Conservation (phyloP, 2,888 invertebrate genomes). For the Eupithecia dodoneata region DNA sequence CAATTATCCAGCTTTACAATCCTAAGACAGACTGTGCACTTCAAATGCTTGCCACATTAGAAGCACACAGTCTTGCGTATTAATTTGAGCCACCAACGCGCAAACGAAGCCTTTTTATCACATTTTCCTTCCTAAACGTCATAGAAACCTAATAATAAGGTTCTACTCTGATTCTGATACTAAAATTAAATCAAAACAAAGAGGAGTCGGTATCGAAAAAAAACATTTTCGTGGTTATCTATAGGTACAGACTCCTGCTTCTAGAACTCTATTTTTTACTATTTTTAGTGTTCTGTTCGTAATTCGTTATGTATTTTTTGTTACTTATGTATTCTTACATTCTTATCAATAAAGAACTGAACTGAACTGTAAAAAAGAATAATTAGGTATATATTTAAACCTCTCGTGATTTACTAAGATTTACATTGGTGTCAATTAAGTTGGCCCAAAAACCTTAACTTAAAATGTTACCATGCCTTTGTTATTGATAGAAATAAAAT, state of each 20-base stretch:
- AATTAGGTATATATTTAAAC: not conserved
- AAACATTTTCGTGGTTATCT: no score
- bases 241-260: no score
- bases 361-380: no score
- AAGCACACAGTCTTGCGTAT: constrained; percentile 14
- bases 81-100: constrained; percentile 47
- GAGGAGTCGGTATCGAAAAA: not conserved
- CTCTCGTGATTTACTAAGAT: not conserved
- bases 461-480: no score
- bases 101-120: constrained; percentile 50
- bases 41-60: not conserved
- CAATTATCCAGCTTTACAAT: not conserved
- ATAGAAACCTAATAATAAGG: constrained; percentile 59
- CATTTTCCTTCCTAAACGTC: constrained; percentile 62
- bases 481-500: no score
- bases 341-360: no score
- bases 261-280: no score
- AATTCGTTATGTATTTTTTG: no score
- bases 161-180: constrained; percentile 24
- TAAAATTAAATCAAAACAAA: not conserved
- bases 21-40: not conserved
- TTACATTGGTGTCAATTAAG: not conserved
- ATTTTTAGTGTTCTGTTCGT: no score
- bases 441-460: not conserved
- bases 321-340: no score